Evolutionary conservation across 2,113 vertebrate genomes (phyloP).

Genomic region (Anthoscopus minutus): DNA sequence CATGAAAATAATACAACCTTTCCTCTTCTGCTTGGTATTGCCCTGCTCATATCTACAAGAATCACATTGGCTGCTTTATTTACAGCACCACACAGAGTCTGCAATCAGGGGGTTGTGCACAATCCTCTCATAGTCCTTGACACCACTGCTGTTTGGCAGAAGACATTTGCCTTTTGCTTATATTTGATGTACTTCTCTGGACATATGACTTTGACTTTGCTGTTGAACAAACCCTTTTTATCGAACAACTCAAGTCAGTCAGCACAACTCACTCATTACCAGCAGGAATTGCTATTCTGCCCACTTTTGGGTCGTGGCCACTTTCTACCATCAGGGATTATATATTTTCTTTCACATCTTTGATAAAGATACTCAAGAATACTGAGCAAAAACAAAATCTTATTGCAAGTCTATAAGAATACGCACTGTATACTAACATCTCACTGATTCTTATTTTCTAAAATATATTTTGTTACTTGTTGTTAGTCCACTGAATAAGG

Average conservation of each 20-base stretch:
- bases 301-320: background rate
- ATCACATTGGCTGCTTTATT: background rate
- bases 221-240: background rate
- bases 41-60: background rate
- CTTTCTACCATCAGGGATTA: background rate
- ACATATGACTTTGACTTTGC: background rate
- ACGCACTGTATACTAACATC: background rate
- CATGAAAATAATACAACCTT: background rate
- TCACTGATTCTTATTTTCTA: background rate
- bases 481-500: background rate
- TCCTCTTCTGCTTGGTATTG: background rate
- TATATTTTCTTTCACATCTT: background rate
- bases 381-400: background rate
- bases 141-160: background rate
- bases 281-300: background rate
- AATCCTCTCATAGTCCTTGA: background rate
- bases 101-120: background rate
- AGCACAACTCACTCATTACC: background rate
- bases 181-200: background rate
- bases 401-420: background rate
- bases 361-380: background rate
- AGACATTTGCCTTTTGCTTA: conserved; percentile 11
- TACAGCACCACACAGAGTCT: background rate
- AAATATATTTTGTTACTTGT: background rate
- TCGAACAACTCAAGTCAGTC: background rate